A percentile compares a stretch with the other conserved stretches of the same genome.
Evolutionary conservation across 2,113 vertebrate species (phyloP).

Genomic region (Sinocyclocheilus anshuiensis): DNA sequence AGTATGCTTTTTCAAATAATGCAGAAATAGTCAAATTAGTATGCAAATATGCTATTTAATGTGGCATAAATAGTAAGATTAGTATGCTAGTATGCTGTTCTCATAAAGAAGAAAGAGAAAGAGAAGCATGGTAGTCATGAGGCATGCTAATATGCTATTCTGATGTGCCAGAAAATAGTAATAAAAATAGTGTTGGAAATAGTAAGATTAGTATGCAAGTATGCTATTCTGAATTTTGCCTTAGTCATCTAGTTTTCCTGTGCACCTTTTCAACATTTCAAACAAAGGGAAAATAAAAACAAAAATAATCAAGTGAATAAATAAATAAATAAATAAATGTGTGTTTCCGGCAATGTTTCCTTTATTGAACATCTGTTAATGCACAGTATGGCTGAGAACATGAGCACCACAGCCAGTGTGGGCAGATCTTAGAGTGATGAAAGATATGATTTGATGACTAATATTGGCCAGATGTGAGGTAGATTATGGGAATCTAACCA

Average conservation of each 20-base stretch:
- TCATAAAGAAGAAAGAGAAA: too few relatives aligned
- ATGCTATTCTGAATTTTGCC: not conserved
- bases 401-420: slow-evolving; percentile 22
- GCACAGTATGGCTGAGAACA: slow-evolving; percentile 13
- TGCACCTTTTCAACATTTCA: not conserved
- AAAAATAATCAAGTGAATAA: not conserved
- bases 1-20: not conserved
- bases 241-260: not conserved
- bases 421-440: slow-evolving; percentile 17
- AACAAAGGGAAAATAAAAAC: not conserved
- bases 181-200: too few relatives aligned
- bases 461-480: slow-evolving; percentile 30
- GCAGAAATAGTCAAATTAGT: not conserved
- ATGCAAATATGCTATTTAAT: not conserved
- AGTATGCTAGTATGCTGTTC: not conserved
- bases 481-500: slow-evolving; percentile 25
- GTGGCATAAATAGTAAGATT: not conserved
- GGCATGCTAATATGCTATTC: not conserved
- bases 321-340: not conserved
- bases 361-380: slow-evolving; percentile 14
- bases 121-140: not conserved
- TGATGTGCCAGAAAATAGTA: not conserved
- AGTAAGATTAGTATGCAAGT: not conserved
- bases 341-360: not conserved
- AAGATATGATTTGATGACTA: slow-evolving; percentile 35